These are phyloP conservation scores for Tragopan temminckii DNA, from an alignment of 2,797 vertebrate genomes.

Conservation along the genomic window DNA sequence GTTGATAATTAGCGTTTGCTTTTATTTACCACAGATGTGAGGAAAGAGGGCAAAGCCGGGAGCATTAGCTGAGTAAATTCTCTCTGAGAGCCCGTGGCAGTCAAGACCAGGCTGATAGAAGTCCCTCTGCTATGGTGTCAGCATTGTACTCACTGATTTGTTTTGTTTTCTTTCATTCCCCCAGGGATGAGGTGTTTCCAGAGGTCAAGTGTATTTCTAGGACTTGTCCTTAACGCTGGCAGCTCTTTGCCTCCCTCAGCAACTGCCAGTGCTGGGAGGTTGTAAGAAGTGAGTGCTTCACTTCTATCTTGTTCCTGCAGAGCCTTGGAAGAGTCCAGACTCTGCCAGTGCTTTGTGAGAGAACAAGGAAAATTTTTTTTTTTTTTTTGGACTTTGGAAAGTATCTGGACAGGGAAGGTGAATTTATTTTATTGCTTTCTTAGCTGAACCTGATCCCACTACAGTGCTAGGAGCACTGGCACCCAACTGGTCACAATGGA, in stretches of 20 bases:
- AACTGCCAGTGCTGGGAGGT: not conserved
- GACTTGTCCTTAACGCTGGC: not conserved
- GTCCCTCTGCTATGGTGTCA: rapidly evolving
- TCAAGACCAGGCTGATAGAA: not conserved
- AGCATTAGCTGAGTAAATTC: not conserved
- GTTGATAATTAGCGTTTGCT: slow-evolving; percentile 6
- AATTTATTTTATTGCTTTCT: not conserved
- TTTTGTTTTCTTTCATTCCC: not conserved
- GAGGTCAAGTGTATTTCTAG: not conserved
- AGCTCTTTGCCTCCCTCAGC: not conserved
- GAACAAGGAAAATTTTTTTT: rapidly evolving
- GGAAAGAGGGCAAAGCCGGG: not conserved
- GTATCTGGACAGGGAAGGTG: not conserved
- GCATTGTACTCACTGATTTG: rapidly evolving
- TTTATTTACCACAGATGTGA: slow-evolving; percentile 10
- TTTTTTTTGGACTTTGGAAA: not conserved
- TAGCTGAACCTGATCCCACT: not conserved
- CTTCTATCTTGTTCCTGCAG: not conserved
- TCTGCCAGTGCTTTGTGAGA: not conserved
- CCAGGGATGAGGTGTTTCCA: not conserved
- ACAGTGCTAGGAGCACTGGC: too few relatives aligned
- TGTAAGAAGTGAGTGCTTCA: not conserved
- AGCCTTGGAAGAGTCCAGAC: not conserved
- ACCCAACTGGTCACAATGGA: not conserved
- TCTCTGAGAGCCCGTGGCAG: not conserved